These are phyloP conservation scores for Leptonema lineaticorne DNA, from an alignment of 1,140 invertebrate genomes.

Conservation along the genomic window DNA sequence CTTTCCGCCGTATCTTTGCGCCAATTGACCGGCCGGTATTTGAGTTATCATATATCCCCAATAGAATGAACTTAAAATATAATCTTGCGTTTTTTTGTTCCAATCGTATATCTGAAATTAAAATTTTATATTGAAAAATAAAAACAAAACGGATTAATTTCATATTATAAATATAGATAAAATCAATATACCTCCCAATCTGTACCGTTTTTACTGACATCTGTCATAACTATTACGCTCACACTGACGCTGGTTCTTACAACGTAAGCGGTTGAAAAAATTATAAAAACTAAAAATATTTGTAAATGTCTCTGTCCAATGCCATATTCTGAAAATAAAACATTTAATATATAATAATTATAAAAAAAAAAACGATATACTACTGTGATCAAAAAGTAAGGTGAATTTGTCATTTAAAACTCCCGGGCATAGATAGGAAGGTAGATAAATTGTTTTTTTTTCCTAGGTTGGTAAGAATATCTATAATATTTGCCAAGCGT, in stretches of 20 bases:
- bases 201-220: slow-evolving; percentile 45
- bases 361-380: no score
- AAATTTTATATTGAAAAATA: background rate
- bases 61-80: slow-evolving; percentile 35
- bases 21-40: slow-evolving; percentile 28
- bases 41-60: slow-evolving; percentile 33
- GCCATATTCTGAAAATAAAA: slow-evolving; percentile 33
- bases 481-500: no score
- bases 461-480: no score
- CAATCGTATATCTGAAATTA: slow-evolving; percentile 32
- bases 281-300: slow-evolving; percentile 62
- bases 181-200: slow-evolving; percentile 41
- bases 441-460: no score
- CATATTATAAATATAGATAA: background rate
- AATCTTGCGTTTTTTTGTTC: slow-evolving; percentile 35
- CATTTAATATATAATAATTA: background rate
- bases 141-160: background rate
- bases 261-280: slow-evolving; percentile 63
- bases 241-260: slow-evolving; percentile 71
- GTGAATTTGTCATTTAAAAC: no score
- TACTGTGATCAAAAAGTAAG: no score
- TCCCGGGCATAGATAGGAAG: no score
- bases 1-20: slow-evolving; percentile 31
- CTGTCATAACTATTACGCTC: slow-evolving; percentile 71
- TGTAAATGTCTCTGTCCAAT: slow-evolving; percentile 68